These are phyloP conservation scores for Platyscapa corneri DNA, from an alignment of 1,140 invertebrate species.

Conservation along the genomic window DNA sequence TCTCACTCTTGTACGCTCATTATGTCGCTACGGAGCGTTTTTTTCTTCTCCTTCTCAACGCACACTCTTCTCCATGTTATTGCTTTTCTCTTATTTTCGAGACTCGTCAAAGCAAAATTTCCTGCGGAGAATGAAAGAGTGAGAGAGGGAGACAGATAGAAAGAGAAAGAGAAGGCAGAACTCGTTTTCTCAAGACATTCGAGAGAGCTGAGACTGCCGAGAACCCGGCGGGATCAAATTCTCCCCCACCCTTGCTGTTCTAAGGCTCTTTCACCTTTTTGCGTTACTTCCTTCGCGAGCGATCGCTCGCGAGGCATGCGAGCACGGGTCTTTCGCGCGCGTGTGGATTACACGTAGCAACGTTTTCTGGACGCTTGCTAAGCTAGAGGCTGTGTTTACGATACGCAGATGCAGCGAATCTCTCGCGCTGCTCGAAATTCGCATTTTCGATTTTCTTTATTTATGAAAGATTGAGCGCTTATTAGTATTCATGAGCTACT, in stretches of 20 bases:
- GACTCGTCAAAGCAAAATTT: conserved; percentile 24
- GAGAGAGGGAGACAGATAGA: conserved; percentile 6
- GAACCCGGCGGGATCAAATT: conserved; percentile 17
- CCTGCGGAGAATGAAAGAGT: neutral
- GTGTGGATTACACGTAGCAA: neutral
- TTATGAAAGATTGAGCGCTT: neutral
- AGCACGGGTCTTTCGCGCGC: neutral
- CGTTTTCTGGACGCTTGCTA: neutral
- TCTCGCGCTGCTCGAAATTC: neutral
- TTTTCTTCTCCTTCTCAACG: neutral
- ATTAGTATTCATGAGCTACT: neutral
- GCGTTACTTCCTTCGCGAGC: conserved; percentile 19
- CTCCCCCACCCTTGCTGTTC: neutral
- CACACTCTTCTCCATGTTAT: neutral
- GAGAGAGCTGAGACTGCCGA: conserved; percentile 12
- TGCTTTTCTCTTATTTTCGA: conserved; percentile 26
- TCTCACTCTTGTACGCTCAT: conserved; percentile 20
- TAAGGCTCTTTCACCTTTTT: conserved; percentile 27
- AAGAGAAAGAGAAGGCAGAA: conserved; percentile 16
- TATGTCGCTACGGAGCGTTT: neutral
- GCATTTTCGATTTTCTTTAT: too few species aligned
- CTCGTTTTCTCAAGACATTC: conserved; percentile 26
- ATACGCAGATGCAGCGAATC: neutral
- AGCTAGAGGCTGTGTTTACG: conserved; percentile 1
- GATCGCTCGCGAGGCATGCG: neutral